phyloP scores from a whole-genome alignment of 1,140 invertebrate species.

The Octopus bimaculoides region DNA sequence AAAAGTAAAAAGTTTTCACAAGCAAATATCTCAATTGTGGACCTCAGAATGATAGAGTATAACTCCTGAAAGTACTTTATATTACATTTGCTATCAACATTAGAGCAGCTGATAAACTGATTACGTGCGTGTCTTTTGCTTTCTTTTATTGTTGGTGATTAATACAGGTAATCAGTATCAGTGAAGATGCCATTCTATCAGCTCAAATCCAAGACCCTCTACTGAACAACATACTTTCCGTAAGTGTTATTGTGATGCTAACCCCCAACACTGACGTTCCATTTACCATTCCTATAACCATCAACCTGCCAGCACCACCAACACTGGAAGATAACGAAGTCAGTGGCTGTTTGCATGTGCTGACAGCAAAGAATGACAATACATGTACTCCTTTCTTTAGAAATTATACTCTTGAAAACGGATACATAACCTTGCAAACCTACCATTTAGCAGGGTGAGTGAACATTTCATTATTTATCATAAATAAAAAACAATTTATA shows the following conservation, averaged over 20 bases:
- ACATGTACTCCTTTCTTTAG: slow-evolving; percentile 43
- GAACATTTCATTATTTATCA: no score
- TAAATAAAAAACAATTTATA: no score
- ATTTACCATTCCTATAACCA: slow-evolving; percentile 39
- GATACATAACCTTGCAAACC: slow-evolving; percentile 38
- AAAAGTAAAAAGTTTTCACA: no score
- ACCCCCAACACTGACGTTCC: slow-evolving; percentile 26
- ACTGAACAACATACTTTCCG: slow-evolving; percentile 37
- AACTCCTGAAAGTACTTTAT: no score
- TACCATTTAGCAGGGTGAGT: slow-evolving; percentile 49
- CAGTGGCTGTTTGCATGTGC: slow-evolving; percentile 39
- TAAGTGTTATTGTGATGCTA: slow-evolving; percentile 45
- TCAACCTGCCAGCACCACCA: slow-evolving; percentile 43
- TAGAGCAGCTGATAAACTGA: no score
- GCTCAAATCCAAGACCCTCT: neutral
- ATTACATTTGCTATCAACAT: no score
- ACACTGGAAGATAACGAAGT: slow-evolving; percentile 25
- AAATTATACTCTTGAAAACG: slow-evolving; percentile 34
- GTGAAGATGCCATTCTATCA: neutral
- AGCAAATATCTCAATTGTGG: no score
- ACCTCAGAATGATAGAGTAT: no score
- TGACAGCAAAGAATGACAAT: slow-evolving; percentile 47
- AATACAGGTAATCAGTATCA: neutral
- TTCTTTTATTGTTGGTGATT: no score
- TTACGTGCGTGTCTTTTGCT: no score